Conservation (phyloP, 2,888 invertebrate genomes). For the Drosophila diplacantha region DNA sequence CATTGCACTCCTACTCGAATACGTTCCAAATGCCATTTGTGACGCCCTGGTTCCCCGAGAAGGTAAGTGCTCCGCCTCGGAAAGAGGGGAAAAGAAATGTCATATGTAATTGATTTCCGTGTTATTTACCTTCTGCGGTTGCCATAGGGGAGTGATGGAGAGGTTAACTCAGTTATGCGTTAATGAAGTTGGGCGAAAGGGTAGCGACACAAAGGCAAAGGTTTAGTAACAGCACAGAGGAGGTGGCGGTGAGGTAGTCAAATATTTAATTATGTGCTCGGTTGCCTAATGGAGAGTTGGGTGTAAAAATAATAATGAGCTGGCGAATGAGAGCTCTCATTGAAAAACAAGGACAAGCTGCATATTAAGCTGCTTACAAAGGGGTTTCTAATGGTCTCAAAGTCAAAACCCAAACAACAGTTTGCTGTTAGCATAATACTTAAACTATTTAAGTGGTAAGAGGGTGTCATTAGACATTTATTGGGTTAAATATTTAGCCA, state of each 20-base stretch:
- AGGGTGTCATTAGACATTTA: too few species aligned
- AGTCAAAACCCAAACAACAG: not conserved
- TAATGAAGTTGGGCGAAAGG: conserved; percentile 35
- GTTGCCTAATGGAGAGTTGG: conserved; percentile 19
- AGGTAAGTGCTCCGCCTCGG: conserved; percentile 80
- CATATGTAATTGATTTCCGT: conserved; percentile 47
- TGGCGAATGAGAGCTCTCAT: not conserved
- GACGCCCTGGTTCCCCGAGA: conserved; percentile 96
- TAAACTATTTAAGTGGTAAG: too few species aligned
- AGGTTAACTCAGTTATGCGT: conserved; percentile 34
- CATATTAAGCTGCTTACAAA: not conserved
- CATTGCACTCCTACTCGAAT: conserved; percentile 94
- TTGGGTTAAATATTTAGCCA: not conserved
- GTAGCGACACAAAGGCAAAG: conserved; percentile 20
- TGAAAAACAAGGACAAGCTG: not conserved
- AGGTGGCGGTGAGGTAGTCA: not conserved
- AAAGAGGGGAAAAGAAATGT: conserved; percentile 5
- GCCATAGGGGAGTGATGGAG: conserved; percentile 5
- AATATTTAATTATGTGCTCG: conserved; percentile 37
- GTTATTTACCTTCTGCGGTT: conserved; percentile 68
- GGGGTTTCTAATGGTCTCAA: not conserved
- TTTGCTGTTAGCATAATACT: not conserved
- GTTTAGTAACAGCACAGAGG: not conserved
- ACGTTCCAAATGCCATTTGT: conserved; percentile 97
- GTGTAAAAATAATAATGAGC: conserved; percentile 1